Evolutionary conservation across 2,113 vertebrate genomes (phyloP).

Genomic region (Entomyzon cyanotis): DNA sequence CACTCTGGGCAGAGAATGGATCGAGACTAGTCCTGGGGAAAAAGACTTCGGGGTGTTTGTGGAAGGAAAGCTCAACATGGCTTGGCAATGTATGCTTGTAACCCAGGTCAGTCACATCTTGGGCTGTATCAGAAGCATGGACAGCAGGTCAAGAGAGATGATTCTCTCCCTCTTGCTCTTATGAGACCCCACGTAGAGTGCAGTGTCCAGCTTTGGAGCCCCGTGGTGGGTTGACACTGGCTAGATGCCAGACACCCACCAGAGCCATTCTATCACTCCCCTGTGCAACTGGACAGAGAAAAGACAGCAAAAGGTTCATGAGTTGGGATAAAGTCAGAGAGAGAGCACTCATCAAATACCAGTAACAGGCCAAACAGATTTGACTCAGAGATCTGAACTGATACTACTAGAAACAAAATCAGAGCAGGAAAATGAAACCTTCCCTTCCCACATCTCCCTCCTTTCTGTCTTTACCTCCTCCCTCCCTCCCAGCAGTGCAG

Average conservation of each 20-base stretch:
- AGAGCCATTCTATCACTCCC: background rate
- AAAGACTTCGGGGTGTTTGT: background rate
- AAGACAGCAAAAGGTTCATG: fast-evolving
- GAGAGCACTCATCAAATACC: background rate
- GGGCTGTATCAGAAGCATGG: background rate
- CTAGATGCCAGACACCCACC: background rate
- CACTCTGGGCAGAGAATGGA: background rate
- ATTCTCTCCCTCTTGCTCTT: background rate
- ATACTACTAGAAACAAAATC: background rate
- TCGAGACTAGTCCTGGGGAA: background rate
- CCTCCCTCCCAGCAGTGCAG: background rate
- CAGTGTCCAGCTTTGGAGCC: too few species aligned
- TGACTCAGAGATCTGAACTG: background rate
- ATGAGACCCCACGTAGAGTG: background rate
- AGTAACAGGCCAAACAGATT: background rate
- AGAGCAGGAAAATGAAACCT: background rate
- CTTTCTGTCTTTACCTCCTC: background rate
- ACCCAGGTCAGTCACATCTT: background rate
- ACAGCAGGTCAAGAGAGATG: background rate
- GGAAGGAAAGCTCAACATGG: background rate
- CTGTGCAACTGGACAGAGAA: background rate
- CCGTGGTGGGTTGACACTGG: background rate
- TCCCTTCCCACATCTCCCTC: too few species aligned
- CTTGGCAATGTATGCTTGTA: background rate
- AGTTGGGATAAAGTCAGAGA: background rate